Base-by-base conservation (phyloP, 2,888 invertebrate species). In the Epistrophella euchroma region DNA sequence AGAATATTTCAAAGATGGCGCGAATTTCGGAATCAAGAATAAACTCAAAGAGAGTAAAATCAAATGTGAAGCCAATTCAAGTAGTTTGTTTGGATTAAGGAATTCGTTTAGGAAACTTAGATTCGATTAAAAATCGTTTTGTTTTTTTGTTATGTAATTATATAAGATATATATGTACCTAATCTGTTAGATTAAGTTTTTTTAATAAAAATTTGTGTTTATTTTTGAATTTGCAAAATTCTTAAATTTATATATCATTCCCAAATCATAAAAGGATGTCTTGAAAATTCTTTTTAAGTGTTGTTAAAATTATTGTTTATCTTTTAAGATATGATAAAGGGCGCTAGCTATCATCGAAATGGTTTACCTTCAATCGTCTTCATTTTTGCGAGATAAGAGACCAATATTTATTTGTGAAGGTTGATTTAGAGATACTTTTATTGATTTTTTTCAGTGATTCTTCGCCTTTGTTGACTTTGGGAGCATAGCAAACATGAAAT, bases 61-160 rank as follows among this genome's bases (percentile, higher is more conserved):
- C 4, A 28, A 28, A 6, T 28, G 5, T 28, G 28, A 28, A 0
- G 28, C 0, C 4, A 80, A 83, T 19, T 87, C 88, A 47, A 89
- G 90, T 19, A 89, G 89, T 40, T 88, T 89, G 4, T 92, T 92
- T 85, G 92, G 92, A 2, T 88, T 90, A 11, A 90, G 91, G 35
- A 92, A 91, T 10, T 91, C 92, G 4, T 92, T 92, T 85, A 89
- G 91, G 15, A 90, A 91, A 88, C 79, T 92, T 74, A 90, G 91
- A 75, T 89, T 92, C 47, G 92, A 92, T 90, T 92, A 25, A 25
- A 10, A 45, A 5, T 47, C 19, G 56, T 10, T 68, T 70, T 47
- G 10, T 58, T 52, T 45, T 55, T 19, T 25, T 43, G 50, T 78
- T 60, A 15, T 66, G 15, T 43, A 7, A 7, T 7, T 32, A 32